Percentiles rank a stretch among this genome's conserved stretches.
Conservation (phyloP, 1,140 invertebrate species). For the Drosophila repleta region DNA sequence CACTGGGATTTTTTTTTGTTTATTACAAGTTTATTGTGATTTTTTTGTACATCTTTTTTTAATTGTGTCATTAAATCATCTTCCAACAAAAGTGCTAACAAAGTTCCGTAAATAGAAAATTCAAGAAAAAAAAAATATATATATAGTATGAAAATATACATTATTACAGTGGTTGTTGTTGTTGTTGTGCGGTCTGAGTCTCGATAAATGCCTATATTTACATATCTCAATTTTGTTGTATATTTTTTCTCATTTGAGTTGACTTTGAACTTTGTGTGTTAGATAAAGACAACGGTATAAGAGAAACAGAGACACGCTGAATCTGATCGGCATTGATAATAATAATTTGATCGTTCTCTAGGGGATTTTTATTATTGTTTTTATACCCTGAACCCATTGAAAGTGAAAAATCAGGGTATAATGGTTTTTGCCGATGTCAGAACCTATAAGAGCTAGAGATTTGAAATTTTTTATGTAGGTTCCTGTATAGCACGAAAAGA, state of each 20-base stretch:
- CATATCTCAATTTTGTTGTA: conserved; percentile 8
- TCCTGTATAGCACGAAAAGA: too few species aligned
- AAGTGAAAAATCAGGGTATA: too few species aligned
- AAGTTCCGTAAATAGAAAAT: conserved; percentile 4
- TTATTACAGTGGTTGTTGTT: conserved; percentile 19
- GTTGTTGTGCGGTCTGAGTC: conserved; percentile 7
- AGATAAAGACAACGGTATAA: not conserved
- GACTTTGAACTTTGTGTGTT: conserved; percentile 7
- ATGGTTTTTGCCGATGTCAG: too few species aligned
- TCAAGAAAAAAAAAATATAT: not conserved
- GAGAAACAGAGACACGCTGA: not conserved
- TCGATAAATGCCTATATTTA: conserved; percentile 4
- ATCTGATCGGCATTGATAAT: conserved; percentile 53
- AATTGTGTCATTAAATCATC: conserved; percentile 71
- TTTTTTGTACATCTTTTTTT: conserved; percentile 57
- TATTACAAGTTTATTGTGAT: conserved; percentile 31
- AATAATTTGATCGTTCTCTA: conserved; percentile 23
- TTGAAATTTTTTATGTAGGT: too few species aligned
- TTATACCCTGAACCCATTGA: too few species aligned
- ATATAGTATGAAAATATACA: conserved; percentile 15
- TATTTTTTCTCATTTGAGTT: not conserved
- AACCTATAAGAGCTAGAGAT: too few species aligned
- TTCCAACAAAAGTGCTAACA: conserved; percentile 44
- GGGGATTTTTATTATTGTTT: not conserved
- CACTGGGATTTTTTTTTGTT: conserved; percentile 41